Percentiles rank a stretch among this genome's conserved stretches.
Conservation (phyloP, 1,140 invertebrate genomes). For the Teleopsis dalmanni region DNA sequence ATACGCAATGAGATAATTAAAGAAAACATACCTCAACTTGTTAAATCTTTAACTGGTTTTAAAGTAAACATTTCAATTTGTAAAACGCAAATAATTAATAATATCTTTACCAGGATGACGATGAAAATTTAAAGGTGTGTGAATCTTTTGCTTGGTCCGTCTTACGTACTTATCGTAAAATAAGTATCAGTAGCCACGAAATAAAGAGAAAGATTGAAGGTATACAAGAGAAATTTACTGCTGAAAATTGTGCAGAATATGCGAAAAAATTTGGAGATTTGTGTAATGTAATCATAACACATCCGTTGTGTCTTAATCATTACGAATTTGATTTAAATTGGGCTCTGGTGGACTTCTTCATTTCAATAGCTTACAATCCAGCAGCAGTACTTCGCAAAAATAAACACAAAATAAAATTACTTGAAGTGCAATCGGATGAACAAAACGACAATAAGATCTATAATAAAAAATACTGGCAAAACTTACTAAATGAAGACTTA, state of each 20-base stretch:
- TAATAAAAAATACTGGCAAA: slow-evolving; percentile 17
- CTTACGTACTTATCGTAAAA: slow-evolving; percentile 19
- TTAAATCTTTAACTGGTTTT: slow-evolving; percentile 18
- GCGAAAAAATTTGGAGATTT: slow-evolving; percentile 18
- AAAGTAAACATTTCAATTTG: slow-evolving; percentile 15
- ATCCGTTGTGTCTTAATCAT: slow-evolving; percentile 16
- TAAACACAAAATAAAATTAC: slow-evolving; percentile 9
- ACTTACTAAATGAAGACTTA: slow-evolving; percentile 20
- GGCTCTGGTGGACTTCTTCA: slow-evolving; percentile 32
- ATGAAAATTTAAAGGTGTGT: slow-evolving; percentile 10
- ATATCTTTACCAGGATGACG: slow-evolving; percentile 8
- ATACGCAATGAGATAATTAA: slow-evolving; percentile 11
- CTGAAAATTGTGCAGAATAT: slow-evolving; percentile 20
- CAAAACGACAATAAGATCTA: not conserved
- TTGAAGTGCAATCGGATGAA: not conserved
- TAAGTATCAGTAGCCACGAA: slow-evolving; percentile 22
- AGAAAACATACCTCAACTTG: slow-evolving; percentile 20
- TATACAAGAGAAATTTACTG: slow-evolving; percentile 27
- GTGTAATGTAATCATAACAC: slow-evolving; percentile 16
- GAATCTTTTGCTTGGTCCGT: slow-evolving; percentile 19
- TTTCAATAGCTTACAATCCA: slow-evolving; percentile 23
- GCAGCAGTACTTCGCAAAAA: slow-evolving; percentile 25
- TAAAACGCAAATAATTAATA: not conserved
- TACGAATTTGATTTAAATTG: slow-evolving; percentile 25
- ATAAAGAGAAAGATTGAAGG: slow-evolving; percentile 22